phyloP scores from a whole-genome alignment of 1,140 invertebrate genomes.

The Protaetia brevitarsis region DNA sequence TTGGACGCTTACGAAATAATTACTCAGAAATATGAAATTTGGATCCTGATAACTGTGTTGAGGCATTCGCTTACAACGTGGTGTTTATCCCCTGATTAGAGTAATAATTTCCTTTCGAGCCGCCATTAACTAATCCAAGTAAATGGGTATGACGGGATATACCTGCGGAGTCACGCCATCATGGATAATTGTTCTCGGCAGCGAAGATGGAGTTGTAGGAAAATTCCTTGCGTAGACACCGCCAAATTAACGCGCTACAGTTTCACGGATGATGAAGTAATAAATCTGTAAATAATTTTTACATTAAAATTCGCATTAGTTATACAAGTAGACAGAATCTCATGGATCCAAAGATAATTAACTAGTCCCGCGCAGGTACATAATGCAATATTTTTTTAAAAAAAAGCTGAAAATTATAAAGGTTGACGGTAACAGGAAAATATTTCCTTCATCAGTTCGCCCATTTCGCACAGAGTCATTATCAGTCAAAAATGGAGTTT shows the following conservation, averaged over 20 bases:
- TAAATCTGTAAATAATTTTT: constrained; percentile 47
- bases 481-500: constrained; percentile 68
- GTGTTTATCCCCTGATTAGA: constrained; percentile 51
- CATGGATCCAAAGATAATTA: too few species aligned
- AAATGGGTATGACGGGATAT: constrained; percentile 76
- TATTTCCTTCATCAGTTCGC: constrained; percentile 89
- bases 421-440: constrained; percentile 84
- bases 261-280: constrained; percentile 52
- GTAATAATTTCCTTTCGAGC: constrained; percentile 76
- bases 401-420: constrained; percentile 59
- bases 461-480: constrained; percentile 89
- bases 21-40: constrained; percentile 49
- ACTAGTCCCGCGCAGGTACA: too few species aligned
- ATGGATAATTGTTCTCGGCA: constrained; percentile 60
- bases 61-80: constrained; percentile 67
- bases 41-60: constrained; percentile 70
- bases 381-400: too few species aligned
- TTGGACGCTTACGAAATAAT: constrained; percentile 50
- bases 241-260: constrained; percentile 88
- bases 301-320: too few species aligned
- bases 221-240: constrained; percentile 92
- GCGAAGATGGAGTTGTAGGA: constrained; percentile 54
- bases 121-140: constrained; percentile 84
- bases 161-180: constrained; percentile 65
- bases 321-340: too few species aligned